Base-by-base conservation (phyloP, 2,113 vertebrate species). In the Cyprinodon tularosa region DNA sequence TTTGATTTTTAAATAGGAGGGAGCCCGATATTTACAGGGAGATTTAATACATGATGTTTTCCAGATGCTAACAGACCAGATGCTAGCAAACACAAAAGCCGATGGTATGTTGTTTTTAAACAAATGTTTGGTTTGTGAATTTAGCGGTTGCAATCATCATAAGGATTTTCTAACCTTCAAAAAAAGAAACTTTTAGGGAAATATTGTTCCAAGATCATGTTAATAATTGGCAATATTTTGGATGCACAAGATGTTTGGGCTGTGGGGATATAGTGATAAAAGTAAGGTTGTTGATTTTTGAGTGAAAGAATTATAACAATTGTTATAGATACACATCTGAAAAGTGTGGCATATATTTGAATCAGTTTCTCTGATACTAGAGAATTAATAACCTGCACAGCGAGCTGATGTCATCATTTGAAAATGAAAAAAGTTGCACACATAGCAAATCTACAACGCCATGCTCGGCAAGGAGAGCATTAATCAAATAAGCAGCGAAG, bases 1-100 rank as follows among this genome's bases (percentile, higher is more conserved):
- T 20, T 57, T 20, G 17, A 57, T n/a, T 57, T 29, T 57, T n/a
- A 57, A 15, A 57, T 57, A 2, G 15, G 29, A 53, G 50, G 2
- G 50, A 4, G 17, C 4, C 50, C 4, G 17, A 57, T 57, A 57
- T 57, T n/a, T 9, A n/a, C 20, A n/a, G 50, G n/a, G 20, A 86
- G 81, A 90, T 87, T 79, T 73, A 87, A 88, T 68, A 74, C 77
- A 36, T 61, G 61, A 69, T 84, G 79, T 83, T 71, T 76, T 70
- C 29, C 38, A 62, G 29, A 29, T 29, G 29, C 29, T 29, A 29
- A 29, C 29, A 29, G 70, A 72, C 73, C 77, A 65, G 68, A 20
- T 7, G 50, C 17, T 53, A 15, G 17, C 17, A 20, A 1, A 50
- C 12, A 50, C 48, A 6, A 15, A 53, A 53, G 48, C 48, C 17